phyloP scores from a whole-genome alignment of 2,888 invertebrate genomes.

The Agrilus cyanescens region DNA sequence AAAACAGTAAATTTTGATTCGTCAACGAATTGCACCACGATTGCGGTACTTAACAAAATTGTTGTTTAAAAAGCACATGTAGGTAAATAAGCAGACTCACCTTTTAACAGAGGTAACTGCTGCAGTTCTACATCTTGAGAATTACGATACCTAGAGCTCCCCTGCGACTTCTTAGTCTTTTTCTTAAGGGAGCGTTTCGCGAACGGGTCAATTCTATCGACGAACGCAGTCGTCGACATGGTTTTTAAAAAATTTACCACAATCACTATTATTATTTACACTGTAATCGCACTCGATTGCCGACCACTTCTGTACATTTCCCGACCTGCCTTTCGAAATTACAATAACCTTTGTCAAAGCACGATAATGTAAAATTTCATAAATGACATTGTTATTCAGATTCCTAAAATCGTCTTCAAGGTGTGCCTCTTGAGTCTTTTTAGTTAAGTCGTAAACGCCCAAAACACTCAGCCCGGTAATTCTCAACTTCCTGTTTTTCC shows the following conservation, averaged over 20 bases:
- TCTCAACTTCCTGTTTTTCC: conserved; percentile 9
- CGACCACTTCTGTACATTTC: conserved; percentile 28
- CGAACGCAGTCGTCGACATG: conserved; percentile 83
- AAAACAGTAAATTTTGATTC: too few species aligned
- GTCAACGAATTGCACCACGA: too few species aligned
- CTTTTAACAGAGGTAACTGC: conserved; percentile 93
- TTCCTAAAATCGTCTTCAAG: conserved; percentile 30
- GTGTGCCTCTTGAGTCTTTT: conserved; percentile 22
- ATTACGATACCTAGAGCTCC: conserved; percentile 96
- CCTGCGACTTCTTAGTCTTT: conserved; percentile 97
- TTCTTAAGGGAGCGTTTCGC: conserved; percentile 95
- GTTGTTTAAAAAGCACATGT: too few species aligned
- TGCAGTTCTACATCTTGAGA: conserved; percentile 96
- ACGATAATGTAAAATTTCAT: conserved; percentile 27
- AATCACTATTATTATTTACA: conserved; percentile 14
- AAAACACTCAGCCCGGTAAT: conserved; percentile 21
- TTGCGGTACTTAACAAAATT: too few species aligned
- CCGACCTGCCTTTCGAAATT: conserved; percentile 17
- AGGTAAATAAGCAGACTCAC: conserved; percentile 41
- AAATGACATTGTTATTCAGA: conserved; percentile 14
- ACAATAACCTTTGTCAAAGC: conserved; percentile 28
- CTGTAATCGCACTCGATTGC: conserved; percentile 22
- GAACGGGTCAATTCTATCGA: conserved; percentile 99
- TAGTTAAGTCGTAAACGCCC: conserved; percentile 33
- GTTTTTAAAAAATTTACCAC: conserved; percentile 8